Base-by-base conservation (phyloP, 2,888 invertebrate genomes). In the Acanthoscelides obtectus region DNA sequence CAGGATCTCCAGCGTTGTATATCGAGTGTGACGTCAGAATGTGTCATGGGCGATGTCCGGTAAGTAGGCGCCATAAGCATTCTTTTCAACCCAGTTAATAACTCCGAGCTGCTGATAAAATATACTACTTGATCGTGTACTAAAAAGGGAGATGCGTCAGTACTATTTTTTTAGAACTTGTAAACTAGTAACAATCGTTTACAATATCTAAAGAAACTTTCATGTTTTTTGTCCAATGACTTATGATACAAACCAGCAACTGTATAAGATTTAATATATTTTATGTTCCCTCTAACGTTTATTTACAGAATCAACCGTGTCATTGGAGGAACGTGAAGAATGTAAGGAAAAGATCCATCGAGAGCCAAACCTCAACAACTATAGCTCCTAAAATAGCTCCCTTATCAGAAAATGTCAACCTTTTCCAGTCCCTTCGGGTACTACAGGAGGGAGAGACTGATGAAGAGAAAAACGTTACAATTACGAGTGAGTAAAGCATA, bases 41-140 rank as follows among this genome's bases (percentile, higher is more conserved):
- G 97, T 97, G 97, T 84, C 97, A 97, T 84, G 97, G 97, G 74
- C 88, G 95, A 79, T 97, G 97, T 87, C 97, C 96, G 80, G 97
- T 97, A 86, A 90, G 91, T 87, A 72, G 22, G 5, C 22, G 8
- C 19, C 19, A 12, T 63, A 63, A 12, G 19, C 63, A 8, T 63
- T 19, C 8, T 19, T 63, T 63, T n/a, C n/a, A n/a, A n/a, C n/a
- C n/a, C n/a, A n/a, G n/a, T n/a, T 63, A 12, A 8, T 63, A 12
- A 63, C 63, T 19, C 19, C 8, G 63, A 19, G 63, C 63, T 19
- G 19, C 8, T 12, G 19, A 63, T 63, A 63, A 63, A 12, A 63
- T 63, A 63, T 63, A 12, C 19, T 8, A 12, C 63, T 19, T 63
- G 63, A 12, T 63, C 8, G 8, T 63, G 63, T 63, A 63, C 19